Evolutionary conservation across 2,888 invertebrate genomes (phyloP).

Genomic region (Drosophila melanosoma): DNA sequence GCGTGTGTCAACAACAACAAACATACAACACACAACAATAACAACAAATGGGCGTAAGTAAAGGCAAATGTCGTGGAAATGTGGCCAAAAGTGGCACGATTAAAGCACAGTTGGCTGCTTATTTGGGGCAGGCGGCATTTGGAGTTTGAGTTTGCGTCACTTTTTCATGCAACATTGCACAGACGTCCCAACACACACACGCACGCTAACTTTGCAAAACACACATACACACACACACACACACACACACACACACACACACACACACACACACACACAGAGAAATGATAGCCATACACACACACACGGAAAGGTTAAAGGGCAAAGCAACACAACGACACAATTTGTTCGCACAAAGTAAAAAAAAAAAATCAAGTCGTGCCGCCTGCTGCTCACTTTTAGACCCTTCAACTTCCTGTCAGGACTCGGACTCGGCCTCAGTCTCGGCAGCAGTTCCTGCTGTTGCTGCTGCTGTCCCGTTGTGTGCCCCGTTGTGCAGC

Average conservation of each 20-base stretch:
- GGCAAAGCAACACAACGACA: slow-evolving; percentile 70
- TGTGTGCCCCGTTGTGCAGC: slow-evolving; percentile 67
- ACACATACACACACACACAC: slow-evolving; percentile 22
- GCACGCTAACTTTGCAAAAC: slow-evolving; percentile 56
- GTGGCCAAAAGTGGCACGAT: slow-evolving; percentile 67
- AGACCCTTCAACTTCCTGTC: slow-evolving; percentile 62
- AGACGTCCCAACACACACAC: slow-evolving; percentile 60
- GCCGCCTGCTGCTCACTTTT: slow-evolving; percentile 65
- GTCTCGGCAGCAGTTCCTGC: slow-evolving; percentile 24
- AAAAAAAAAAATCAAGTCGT: neutral
- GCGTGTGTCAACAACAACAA: slow-evolving; percentile 61
- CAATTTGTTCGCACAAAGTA: slow-evolving; percentile 55
- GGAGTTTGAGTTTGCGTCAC: slow-evolving; percentile 69
- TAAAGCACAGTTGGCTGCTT: slow-evolving; percentile 60
- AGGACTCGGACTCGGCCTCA: slow-evolving; percentile 5
- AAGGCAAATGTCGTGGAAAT: slow-evolving; percentile 71
- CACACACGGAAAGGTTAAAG: slow-evolving; percentile 69
- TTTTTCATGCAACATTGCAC: slow-evolving; percentile 79
- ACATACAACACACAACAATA: slow-evolving; percentile 18
- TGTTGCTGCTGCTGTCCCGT: slow-evolving; percentile 15
- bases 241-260: slow-evolving; percentile 21
- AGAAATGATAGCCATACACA: slow-evolving; percentile 62
- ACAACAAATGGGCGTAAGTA: slow-evolving; percentile 40
- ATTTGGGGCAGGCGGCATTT: slow-evolving; percentile 65
- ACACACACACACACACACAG: slow-evolving; percentile 26